Evolutionary conservation across 2,888 invertebrate genomes (phyloP).

Genomic region (Caradrina kadenii): DNA sequence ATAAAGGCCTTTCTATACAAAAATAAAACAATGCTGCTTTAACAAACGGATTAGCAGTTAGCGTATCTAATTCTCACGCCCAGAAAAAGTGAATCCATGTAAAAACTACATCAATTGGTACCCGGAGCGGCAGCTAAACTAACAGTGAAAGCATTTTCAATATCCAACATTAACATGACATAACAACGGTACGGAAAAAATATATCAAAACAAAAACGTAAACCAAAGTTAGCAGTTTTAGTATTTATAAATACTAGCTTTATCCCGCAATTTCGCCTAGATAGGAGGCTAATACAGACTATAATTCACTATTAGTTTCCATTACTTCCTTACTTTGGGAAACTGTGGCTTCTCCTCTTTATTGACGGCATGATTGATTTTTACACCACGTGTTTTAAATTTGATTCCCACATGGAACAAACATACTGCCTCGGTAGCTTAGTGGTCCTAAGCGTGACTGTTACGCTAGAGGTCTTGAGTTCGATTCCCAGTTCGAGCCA

Average conservation of each 20-base stretch:
- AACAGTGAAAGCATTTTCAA: constrained; percentile 49
- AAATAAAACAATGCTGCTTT: constrained; percentile 27
- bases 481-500: too few species aligned
- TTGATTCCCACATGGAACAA: too few species aligned
- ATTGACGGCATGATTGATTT: too few species aligned
- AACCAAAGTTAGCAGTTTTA: neutral
- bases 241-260: neutral
- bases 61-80: constrained; percentile 36
- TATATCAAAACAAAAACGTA: neutral
- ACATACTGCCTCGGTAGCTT: too few species aligned
- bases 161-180: neutral
- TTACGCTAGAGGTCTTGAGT: too few species aligned
- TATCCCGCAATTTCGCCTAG: too few species aligned
- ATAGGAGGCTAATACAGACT: too few species aligned
- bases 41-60: constrained; percentile 32
- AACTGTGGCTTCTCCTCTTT: too few species aligned
- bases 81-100: constrained; percentile 47
- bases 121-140: constrained; percentile 21
- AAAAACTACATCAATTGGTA: constrained; percentile 40
- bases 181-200: neutral
- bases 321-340: too few species aligned
- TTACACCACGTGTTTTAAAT: too few species aligned
- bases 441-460: too few species aligned
- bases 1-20: constrained; percentile 13
- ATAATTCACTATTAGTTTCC: too few species aligned